These are phyloP conservation scores for Ispidina picta DNA, from an alignment of 2,797 vertebrate species.

Conservation along the genomic window DNA sequence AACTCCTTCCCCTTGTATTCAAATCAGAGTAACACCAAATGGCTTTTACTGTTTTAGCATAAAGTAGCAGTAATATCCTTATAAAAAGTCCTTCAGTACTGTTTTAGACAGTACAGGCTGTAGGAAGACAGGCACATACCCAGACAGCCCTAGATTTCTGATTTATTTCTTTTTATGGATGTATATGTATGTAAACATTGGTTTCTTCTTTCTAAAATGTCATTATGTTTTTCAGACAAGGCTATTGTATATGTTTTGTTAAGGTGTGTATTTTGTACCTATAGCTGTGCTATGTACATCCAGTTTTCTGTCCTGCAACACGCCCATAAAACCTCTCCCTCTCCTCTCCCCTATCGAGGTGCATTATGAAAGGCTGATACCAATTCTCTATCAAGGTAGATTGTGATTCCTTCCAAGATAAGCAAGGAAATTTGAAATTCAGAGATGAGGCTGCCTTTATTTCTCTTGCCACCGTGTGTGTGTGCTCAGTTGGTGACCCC, in stretches of 20 bases:
- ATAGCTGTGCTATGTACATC: background rate
- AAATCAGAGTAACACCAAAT: background rate
- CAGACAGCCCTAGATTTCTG: background rate
- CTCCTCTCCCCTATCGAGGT: background rate
- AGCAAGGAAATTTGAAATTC: background rate
- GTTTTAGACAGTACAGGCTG: background rate
- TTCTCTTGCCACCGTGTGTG: background rate
- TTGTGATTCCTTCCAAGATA: background rate
- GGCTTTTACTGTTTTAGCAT: background rate
- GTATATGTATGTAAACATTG: background rate
- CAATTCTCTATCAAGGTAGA: background rate
- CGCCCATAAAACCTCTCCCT: background rate
- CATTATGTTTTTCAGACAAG: background rate
- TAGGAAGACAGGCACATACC: background rate
- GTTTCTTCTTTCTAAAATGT: background rate
- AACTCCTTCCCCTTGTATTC: background rate
- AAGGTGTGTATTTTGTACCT: background rate
- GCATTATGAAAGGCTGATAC: background rate
- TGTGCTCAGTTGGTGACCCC: background rate
- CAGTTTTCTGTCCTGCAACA: background rate
- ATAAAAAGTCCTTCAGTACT: background rate
- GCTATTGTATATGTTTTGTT: background rate
- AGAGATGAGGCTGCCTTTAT: background rate
- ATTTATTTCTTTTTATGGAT: background rate
- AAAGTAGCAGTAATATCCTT: background rate